phyloP scores from a whole-genome alignment of 1,140 invertebrate species.

The Diorhabda carinulata region DNA sequence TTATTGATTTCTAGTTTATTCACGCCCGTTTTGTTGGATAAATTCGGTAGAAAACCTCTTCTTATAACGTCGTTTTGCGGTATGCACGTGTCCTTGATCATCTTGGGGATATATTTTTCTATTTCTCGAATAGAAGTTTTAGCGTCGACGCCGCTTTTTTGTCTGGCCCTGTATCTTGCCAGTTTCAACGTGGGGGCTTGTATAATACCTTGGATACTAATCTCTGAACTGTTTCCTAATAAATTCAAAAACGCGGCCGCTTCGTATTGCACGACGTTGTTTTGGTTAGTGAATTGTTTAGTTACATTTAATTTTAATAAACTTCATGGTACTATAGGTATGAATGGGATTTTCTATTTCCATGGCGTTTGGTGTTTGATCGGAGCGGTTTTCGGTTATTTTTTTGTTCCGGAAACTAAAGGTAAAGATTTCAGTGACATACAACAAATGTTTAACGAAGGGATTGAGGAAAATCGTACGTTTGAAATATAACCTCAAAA shows the following conservation, averaged over 20 bases:
- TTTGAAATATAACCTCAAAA: too few relatives aligned
- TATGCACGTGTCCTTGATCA: constrained; percentile 52
- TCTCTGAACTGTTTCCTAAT: constrained; percentile 69
- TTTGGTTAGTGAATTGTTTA: background rate
- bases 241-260: constrained; percentile 64
- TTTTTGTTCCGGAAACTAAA: constrained; percentile 74
- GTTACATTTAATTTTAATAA: background rate
- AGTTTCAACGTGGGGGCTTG: constrained; percentile 64
- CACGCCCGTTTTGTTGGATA: constrained; percentile 62
- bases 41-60: constrained; percentile 64
- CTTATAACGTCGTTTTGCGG: constrained; percentile 58
- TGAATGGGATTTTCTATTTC: constrained; percentile 66
- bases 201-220: constrained; percentile 65
- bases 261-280: constrained; percentile 41
- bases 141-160: constrained; percentile 56
- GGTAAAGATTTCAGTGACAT: constrained; percentile 62
- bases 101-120: constrained; percentile 58
- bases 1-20: constrained; percentile 57
- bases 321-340: constrained; percentile 45
- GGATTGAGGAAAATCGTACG: too few relatives aligned
- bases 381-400: constrained; percentile 58
- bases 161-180: constrained; percentile 63
- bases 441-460: constrained; percentile 21
- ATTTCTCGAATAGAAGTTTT: constrained; percentile 48
- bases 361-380: constrained; percentile 63